Conservation (phyloP, 2,888 invertebrate genomes). For the Eristalinus aeneus region DNA sequence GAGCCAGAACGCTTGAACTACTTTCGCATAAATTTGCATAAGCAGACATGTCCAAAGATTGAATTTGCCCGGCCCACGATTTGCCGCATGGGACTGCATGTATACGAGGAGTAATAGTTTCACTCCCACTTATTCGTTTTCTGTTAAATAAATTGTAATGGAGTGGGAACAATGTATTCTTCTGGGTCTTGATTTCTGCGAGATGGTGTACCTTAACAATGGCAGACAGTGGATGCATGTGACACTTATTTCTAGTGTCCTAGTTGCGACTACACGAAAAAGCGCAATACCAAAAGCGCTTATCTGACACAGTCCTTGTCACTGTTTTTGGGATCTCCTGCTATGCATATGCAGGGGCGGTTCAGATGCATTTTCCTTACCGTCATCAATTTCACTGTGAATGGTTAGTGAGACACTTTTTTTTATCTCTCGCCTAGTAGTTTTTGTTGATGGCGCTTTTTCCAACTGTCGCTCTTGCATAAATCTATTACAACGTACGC, state of each 20-base stretch:
- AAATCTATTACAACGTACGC: conserved; percentile 56
- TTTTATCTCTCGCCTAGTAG: conserved; percentile 2
- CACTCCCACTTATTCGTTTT: conserved; percentile 23
- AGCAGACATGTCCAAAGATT: conserved; percentile 57
- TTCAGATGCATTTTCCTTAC: neutral
- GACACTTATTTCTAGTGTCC: conserved; percentile 6
- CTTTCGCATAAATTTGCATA: conserved; percentile 61
- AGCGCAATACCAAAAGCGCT: neutral
- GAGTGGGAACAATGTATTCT: neutral
- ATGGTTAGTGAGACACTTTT: conserved; percentile 3
- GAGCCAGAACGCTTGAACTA: conserved; percentile 36
- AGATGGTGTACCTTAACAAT: neutral
- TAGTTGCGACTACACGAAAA: neutral
- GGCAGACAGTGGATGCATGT: neutral
- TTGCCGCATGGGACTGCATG: neutral
- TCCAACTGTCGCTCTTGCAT: conserved; percentile 36
- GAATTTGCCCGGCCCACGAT: conserved; percentile 10
- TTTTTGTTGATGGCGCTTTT: conserved; percentile 53
- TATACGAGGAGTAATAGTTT: neutral
- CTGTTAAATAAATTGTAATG: conserved; percentile 19
- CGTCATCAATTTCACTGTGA: conserved; percentile 13
- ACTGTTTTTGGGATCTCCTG: conserved; percentile 43
- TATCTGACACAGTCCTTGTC: neutral
- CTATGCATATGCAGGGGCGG: conserved; percentile 31
- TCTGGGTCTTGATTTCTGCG: conserved; percentile 19